Percentiles rank a stretch among this genome's conserved stretches.
Evolutionary conservation across 2,797 vertebrate genomes (phyloP).

Genomic region (Tokudaia muenninki): DNA sequence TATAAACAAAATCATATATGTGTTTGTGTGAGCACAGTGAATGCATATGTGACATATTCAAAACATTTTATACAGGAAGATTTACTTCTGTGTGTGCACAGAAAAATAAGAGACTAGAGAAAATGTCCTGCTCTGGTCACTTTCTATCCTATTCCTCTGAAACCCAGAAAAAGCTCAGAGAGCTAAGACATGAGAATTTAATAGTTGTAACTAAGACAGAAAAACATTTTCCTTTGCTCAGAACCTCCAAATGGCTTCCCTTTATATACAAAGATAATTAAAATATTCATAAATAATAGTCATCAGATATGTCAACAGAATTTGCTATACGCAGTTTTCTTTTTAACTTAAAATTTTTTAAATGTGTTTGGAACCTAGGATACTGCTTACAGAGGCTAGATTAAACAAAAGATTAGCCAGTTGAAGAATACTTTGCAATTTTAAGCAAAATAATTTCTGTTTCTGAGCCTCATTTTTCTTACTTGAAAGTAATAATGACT

Average conservation of each 20-base stretch:
- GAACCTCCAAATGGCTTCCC: neutral
- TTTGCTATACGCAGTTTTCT: neutral
- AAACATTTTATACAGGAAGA: neutral
- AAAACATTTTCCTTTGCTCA: neutral
- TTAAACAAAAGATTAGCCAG: neutral
- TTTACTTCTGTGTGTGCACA: neutral
- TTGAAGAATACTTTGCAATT: neutral
- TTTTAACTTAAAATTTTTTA: neutral
- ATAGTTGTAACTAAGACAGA: neutral
- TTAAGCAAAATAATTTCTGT: neutral
- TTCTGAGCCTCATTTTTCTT: neutral
- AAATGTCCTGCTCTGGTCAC: neutral
- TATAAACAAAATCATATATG: neutral
- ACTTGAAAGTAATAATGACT: neutral
- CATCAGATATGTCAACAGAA: neutral
- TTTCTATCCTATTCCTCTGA: neutral
- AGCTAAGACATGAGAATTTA: neutral
- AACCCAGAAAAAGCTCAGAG: neutral
- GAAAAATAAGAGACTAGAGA: neutral
- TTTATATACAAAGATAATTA: slow-evolving; percentile 47
- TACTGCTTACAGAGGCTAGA: neutral
- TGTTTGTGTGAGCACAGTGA: neutral
- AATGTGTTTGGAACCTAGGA: neutral
- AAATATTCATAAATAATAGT: neutral
- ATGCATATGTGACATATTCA: neutral